These are phyloP conservation scores for Petaurus breviceps DNA, from an alignment of 2,113 vertebrate species.

Conservation along the genomic window DNA sequence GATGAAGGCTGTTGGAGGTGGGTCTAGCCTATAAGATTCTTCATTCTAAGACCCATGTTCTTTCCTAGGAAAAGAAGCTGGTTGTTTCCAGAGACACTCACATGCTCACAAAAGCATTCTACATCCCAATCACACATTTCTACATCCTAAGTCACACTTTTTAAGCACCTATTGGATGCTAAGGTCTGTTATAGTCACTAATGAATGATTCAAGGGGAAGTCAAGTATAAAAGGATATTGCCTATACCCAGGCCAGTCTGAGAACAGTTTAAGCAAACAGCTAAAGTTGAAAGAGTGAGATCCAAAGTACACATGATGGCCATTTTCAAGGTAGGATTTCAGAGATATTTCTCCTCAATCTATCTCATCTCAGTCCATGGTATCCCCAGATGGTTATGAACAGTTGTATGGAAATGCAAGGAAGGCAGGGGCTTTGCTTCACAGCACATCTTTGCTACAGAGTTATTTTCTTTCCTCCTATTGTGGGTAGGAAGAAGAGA, in stretches of 20 bases:
- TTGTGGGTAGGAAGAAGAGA: neutral
- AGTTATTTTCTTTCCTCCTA: neutral
- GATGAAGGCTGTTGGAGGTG: neutral
- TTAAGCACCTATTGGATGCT: neutral
- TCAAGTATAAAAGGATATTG: neutral
- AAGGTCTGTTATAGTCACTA: neutral
- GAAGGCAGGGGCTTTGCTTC: neutral
- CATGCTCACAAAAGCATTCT: neutral
- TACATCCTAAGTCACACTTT: too few relatives aligned
- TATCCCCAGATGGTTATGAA: neutral
- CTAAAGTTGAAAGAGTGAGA: neutral
- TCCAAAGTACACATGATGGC: neutral
- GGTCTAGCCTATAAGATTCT: neutral
- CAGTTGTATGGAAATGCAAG: neutral
- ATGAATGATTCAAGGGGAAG: neutral
- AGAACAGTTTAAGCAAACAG: neutral
- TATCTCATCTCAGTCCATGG: neutral
- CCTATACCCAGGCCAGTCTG: neutral
- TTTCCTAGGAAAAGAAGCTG: neutral
- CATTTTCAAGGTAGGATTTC: neutral
- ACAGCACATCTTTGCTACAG: neutral
- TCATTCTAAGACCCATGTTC: neutral
- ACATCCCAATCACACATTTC: neutral
- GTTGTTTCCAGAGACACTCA: neutral
- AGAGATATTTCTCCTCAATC: neutral